These are phyloP conservation scores for Brassicogethes aeneus DNA, from an alignment of 2,888 invertebrate species.

Conservation along the genomic window DNA sequence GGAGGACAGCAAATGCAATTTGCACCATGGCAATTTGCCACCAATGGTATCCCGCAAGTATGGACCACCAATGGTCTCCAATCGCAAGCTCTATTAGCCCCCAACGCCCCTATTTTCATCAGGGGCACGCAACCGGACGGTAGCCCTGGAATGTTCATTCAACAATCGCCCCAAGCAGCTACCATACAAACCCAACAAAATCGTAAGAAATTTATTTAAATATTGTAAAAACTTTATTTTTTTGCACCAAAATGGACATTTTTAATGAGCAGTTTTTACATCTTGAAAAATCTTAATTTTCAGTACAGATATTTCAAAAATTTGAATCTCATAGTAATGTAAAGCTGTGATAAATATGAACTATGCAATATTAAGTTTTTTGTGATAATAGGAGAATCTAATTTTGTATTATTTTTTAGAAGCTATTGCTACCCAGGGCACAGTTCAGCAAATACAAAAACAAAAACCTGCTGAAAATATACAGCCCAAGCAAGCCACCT, in stretches of 20 bases:
- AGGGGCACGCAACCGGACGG: constrained; percentile 70
- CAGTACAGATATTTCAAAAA: no score
- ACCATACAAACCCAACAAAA: constrained; percentile 58
- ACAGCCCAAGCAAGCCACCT: constrained; percentile 42
- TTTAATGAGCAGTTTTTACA: no score
- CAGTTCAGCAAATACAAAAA: constrained; percentile 43
- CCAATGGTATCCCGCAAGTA: constrained; percentile 55
- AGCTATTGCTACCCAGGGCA: constrained; percentile 39
- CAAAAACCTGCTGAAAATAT: constrained; percentile 47
- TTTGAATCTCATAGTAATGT: no score
- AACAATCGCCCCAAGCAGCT: constrained; percentile 61
- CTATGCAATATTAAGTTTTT: no score
- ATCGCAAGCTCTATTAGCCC: constrained; percentile 57
- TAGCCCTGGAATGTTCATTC: constrained; percentile 70
- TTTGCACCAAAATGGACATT: no score
- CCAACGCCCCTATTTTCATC: constrained; percentile 77
- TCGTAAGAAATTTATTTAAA: constrained; percentile 43
- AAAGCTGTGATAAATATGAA: no score
- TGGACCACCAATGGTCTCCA: constrained; percentile 67
- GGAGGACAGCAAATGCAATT: constrained; percentile 70
- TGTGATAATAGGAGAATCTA: no score
- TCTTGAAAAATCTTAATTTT: no score
- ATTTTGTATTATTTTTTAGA: constrained; percentile 28
- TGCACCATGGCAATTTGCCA: constrained; percentile 69
- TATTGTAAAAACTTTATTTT: background rate